Base-by-base conservation (phyloP, 2,113 vertebrate genomes). In the Upupa epops region DNA sequence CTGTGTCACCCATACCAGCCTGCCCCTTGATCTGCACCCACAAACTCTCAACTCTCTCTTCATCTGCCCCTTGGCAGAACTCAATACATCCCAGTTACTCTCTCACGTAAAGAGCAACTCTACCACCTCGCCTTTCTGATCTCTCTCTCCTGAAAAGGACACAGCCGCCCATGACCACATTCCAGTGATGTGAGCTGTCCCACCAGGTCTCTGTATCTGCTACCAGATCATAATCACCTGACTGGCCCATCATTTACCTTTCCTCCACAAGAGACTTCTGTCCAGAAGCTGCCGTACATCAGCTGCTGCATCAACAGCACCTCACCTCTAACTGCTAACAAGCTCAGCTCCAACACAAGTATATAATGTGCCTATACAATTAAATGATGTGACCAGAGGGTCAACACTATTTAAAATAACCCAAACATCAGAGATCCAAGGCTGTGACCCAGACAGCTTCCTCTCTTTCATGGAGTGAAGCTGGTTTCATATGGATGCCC, bases 281-380 rank as follows among this genome's bases (percentile, higher is more conserved):
- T 61, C 26, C 40, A 42, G 45, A 79, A 32, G 13, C 48, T 46
- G 82, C 48, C 5, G 8, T 17, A 68, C 6, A n/a, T n/a, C n/a
- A n/a, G n/a, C n/a, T n/a, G 5, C 0, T 0, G 49, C 56, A 9
- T 9, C 46, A 26, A 16, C 32, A 78, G 28, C 59, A 55, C 51
- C 42, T 71, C 37, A 31, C 24, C 31, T 22, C 32, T 1, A 29
- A 28, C 32, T 82, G 34, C 26, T 28, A n/a, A 45, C 11, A 46
- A 48, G 20, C 48, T 51, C 5, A 0, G 13, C 46, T 29, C 58
- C 5, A 1, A 59, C 25, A 3, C 5, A 63, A 60, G 1, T 6
- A 40, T 12, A 40, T 6, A 11, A 48, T 4, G 8, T 32, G 58
- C 32, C 76, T 28, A 19, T 3, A 11, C 4, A 68, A 76, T 10